These are phyloP conservation scores for Cryptus armator DNA, from an alignment of 2,888 invertebrate genomes.

Conservation along the genomic window DNA sequence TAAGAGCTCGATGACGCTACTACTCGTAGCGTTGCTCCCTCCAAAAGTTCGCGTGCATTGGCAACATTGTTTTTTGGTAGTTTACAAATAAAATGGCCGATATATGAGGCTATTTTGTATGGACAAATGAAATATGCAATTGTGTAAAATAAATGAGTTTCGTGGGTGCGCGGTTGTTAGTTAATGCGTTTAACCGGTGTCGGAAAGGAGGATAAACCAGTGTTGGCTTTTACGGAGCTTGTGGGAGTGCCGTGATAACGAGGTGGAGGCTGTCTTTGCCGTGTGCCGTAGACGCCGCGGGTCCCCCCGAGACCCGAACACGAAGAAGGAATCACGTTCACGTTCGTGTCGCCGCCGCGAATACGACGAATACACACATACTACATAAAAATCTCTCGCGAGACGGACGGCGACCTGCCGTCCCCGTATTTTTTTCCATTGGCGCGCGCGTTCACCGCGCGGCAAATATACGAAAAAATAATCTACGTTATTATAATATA, in stretches of 20 bases:
- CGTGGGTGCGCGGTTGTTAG: conserved; percentile 75
- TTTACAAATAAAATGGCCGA: conserved; percentile 85
- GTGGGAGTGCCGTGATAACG: conserved; percentile 76
- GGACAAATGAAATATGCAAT: conserved; percentile 80
- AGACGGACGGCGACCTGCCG: conserved; percentile 68
- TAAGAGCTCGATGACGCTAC: conserved; percentile 71
- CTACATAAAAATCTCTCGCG: conserved; percentile 61
- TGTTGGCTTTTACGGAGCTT: background rate
- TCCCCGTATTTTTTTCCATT: conserved; percentile 71
- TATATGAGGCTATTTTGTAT: conserved; percentile 84
- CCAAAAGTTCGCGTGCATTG: conserved; percentile 82
- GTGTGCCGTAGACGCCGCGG: conserved; percentile 70
- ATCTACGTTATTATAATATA: conserved; percentile 37
- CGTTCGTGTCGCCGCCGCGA: conserved; percentile 30
- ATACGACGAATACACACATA: conserved; percentile 26
- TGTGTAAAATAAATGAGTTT: conserved; percentile 80
- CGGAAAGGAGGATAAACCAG: background rate
- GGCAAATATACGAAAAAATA: conserved; percentile 74
- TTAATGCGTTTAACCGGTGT: conserved; percentile 65
- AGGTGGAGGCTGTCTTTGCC: conserved; percentile 72
- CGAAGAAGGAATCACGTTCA: conserved; percentile 42
- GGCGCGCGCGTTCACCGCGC: conserved; percentile 75
- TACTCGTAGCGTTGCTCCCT: conserved; percentile 76
- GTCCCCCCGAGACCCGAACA: conserved; percentile 44
- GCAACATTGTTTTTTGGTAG: conserved; percentile 84